Evolutionary conservation across 2,113 vertebrate genomes (phyloP).

Genomic region (Xiphias gladius): DNA sequence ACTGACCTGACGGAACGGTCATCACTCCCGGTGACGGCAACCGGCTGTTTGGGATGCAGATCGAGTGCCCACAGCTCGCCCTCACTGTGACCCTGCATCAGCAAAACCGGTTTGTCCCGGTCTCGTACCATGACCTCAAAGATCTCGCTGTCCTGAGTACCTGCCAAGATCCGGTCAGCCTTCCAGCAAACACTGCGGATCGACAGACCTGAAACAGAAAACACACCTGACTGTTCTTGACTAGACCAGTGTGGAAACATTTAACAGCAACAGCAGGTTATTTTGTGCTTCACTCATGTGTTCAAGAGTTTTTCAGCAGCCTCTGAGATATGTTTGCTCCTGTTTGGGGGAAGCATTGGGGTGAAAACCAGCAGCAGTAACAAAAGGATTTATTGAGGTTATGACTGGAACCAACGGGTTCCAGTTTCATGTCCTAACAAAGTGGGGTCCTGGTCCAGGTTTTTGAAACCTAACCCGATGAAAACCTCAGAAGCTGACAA

Average conservation of each 20-base stretch:
- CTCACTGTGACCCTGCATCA: slow-evolving; percentile 98
- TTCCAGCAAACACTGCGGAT: slow-evolving; percentile 98
- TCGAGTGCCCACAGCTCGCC: slow-evolving; percentile 97
- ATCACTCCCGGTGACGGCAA: slow-evolving; percentile 95
- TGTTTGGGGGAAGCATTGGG: too few relatives aligned
- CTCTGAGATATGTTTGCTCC: too few relatives aligned
- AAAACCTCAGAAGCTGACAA: too few relatives aligned
- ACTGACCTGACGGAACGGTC: slow-evolving; percentile 91
- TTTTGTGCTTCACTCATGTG: too few relatives aligned
- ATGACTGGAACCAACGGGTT: too few relatives aligned
- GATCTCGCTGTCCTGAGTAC: slow-evolving; percentile 98
- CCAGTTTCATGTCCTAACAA: too few relatives aligned
- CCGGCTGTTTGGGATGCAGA: slow-evolving; percentile 94
- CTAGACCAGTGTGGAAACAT: neutral
- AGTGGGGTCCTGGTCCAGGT: too few relatives aligned
- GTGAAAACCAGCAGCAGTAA: too few relatives aligned
- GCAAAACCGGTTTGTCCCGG: slow-evolving; percentile 93
- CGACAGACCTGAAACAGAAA: slow-evolving; percentile 88
- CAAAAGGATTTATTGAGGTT: too few relatives aligned
- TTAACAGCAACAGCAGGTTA: too few relatives aligned
- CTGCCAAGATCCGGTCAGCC: slow-evolving; percentile 93
- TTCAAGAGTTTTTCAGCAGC: too few relatives aligned
- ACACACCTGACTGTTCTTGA: neutral
- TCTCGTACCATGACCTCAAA: slow-evolving; percentile 97
- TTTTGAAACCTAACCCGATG: too few relatives aligned